A percentile compares a stretch with the other conserved stretches of the same genome.
phyloP scores from a whole-genome alignment of 1,140 invertebrate species.

The Bombus waltoni region DNA sequence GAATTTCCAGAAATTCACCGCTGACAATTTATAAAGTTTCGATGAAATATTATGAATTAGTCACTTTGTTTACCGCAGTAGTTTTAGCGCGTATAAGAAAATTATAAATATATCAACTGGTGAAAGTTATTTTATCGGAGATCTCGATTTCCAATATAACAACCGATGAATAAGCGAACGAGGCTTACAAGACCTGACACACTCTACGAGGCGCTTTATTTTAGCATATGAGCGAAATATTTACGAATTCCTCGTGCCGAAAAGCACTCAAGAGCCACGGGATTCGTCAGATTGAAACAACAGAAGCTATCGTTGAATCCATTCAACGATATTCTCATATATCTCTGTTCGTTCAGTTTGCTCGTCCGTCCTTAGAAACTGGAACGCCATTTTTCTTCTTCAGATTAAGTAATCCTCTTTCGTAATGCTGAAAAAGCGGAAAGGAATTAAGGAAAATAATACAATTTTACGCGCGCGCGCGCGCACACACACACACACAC shows the following conservation, averaged over 20 bases:
- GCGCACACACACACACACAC: not conserved
- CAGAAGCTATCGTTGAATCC: constrained; percentile 8
- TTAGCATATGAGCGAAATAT: constrained; percentile 65
- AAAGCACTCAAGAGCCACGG: constrained; percentile 42
- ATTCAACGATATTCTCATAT: constrained; percentile 37
- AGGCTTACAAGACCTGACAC: constrained; percentile 47
- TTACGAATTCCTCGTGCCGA: constrained; percentile 62
- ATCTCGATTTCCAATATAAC: constrained; percentile 39
- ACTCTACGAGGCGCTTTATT: constrained; percentile 58
- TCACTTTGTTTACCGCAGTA: no score
- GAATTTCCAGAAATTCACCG: not conserved
- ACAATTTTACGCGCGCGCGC: not conserved
- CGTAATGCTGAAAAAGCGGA: not conserved
- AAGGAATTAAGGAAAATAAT: not conserved
- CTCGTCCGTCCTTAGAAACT: constrained; percentile 12
- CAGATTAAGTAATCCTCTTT: not conserved
- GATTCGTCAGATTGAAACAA: constrained; percentile 21
- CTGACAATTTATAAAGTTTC: not conserved
- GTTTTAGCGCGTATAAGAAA: not conserved
- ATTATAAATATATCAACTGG: not conserved
- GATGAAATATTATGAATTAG: not conserved
- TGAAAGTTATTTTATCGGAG: constrained; percentile 10
- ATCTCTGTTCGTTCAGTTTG: not conserved
- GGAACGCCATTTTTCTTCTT: not conserved
- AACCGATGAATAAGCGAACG: constrained; percentile 42